Evolutionary conservation across 1,140 invertebrate species (phyloP).

Genomic region (Macrobrachium rosenbergii): DNA sequence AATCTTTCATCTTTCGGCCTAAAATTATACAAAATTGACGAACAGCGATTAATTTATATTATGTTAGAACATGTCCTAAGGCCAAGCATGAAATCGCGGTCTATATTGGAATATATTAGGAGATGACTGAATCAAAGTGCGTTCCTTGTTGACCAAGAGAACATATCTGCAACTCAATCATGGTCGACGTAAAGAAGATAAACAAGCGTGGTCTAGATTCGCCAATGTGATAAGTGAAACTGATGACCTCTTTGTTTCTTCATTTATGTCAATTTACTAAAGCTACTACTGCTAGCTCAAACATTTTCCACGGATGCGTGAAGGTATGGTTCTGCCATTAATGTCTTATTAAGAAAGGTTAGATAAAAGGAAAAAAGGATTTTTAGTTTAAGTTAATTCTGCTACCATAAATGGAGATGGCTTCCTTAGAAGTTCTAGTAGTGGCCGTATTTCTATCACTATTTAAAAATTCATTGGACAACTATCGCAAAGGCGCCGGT

Average conservation of each 20-base stretch:
- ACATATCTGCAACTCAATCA: slow-evolving; percentile 48
- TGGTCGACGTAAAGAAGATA: slow-evolving; percentile 45
- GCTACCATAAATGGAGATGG: too few species aligned
- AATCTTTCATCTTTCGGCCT: too few species aligned
- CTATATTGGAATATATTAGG: too few species aligned
- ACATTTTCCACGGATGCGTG: not conserved
- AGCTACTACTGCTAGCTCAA: slow-evolving; percentile 10
- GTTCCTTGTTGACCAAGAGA: not conserved
- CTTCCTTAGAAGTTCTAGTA: too few species aligned
- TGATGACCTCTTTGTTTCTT: slow-evolving; percentile 46
- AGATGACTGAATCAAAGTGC: not conserved
- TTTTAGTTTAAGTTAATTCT: too few species aligned
- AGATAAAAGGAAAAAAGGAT: not conserved
- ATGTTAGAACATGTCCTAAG: too few species aligned
- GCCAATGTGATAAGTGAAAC: slow-evolving; percentile 31
- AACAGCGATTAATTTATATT: too few species aligned
- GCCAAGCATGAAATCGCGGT: too few species aligned
- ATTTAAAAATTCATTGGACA: too few species aligned
- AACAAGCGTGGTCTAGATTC: slow-evolving; percentile 39
- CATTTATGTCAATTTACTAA: slow-evolving; percentile 48
- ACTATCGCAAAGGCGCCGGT: too few species aligned
- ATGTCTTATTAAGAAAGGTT: not conserved
- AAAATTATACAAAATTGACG: too few species aligned
- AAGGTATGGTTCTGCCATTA: not conserved
- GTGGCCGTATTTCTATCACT: too few species aligned